Base-by-base conservation (phyloP, 2,113 vertebrate species). In the Indicator indicator region DNA sequence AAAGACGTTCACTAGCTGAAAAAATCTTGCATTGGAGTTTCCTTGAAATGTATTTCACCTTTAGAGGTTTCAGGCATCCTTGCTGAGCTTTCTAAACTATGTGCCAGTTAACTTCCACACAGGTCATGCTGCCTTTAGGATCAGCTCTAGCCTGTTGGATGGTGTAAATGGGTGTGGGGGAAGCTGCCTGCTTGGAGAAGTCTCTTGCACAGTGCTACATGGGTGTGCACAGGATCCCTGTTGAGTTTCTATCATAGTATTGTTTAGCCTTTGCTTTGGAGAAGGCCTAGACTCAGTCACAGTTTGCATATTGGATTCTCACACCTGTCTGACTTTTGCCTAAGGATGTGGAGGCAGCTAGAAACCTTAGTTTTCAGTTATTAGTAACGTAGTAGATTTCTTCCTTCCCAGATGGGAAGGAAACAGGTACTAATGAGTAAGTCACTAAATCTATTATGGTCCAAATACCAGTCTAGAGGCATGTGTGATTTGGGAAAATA, bases 141-240 rank as follows among this genome's bases (percentile, higher is more conserved):
- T 50, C 30, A 64, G 28, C 21, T 76, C 9, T 6, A 7, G 40
- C 24, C 16, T 36, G 16, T 10, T 26, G 21, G 62, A 23, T 38
- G n/a, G 21, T 44, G 16, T 50, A 24, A 38, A 5, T 11, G 28
- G 12, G 18, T 56, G 44, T 32, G 11, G 63, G 58, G 44, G 58
- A n/a, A 84, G 30, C 55, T 70, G 33, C 23, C 79, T 76, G 20
- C 50, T 9, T 38, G 55, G 30, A 52, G 42, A 59, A n/a, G 33
- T 56, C 9, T 65, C 36, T 80, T 1, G 4, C 28, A 13, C 17
- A 62, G 17, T 60, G 30, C 14, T n/a, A 1, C 33, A 8, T 0
- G 1, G 15, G 8, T 70, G 14, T 64, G 1, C 42, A 19, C 28
- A 78, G 65, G 63, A 42, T 46, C 21, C 23, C 20, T 4, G 5